Conservation (phyloP, 1,140 invertebrate species). For the Whitmania pigra region DNA sequence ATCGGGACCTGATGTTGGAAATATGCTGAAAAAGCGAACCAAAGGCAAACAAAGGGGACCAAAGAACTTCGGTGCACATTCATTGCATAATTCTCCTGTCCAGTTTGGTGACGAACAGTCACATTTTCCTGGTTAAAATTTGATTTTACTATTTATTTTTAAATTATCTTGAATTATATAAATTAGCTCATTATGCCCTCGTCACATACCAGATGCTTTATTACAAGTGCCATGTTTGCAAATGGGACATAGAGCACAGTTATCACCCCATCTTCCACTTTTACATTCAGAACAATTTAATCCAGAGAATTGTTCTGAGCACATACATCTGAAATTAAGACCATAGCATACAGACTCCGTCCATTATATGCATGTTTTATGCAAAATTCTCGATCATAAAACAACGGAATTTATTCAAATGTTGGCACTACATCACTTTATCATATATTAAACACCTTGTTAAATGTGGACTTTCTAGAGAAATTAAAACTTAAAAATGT, state of each 20-base stretch:
- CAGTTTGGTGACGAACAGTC: conserved; percentile 26
- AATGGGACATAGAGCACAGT: conserved; percentile 27
- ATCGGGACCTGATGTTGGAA: conserved; percentile 26
- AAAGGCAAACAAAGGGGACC: conserved; percentile 27
- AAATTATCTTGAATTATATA: neutral
- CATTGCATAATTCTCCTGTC: conserved; percentile 27
- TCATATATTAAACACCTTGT: too few species aligned
- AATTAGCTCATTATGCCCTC: neutral
- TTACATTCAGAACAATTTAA: conserved; percentile 26
- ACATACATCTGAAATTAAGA: conserved; percentile 23
- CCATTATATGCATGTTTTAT: too few species aligned
- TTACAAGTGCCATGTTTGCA: conserved; percentile 24
- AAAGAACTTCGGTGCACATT: conserved; percentile 28
- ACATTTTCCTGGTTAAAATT: conserved; percentile 24
- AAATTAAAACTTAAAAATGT: too few species aligned
- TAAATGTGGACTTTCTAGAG: too few species aligned
- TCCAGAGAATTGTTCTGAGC: conserved; percentile 23
- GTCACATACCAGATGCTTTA: conserved; percentile 16
- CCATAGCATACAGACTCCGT: too few species aligned
- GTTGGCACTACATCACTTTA: too few species aligned
- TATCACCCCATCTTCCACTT: conserved; percentile 23
- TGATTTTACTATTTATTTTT: conserved; percentile 17
- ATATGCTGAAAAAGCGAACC: conserved; percentile 23
- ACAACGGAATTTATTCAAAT: too few species aligned
- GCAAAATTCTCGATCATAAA: too few species aligned